These are phyloP conservation scores for Malacoraja senta DNA, from an alignment of 2,797 vertebrate species.

Conservation along the genomic window DNA sequence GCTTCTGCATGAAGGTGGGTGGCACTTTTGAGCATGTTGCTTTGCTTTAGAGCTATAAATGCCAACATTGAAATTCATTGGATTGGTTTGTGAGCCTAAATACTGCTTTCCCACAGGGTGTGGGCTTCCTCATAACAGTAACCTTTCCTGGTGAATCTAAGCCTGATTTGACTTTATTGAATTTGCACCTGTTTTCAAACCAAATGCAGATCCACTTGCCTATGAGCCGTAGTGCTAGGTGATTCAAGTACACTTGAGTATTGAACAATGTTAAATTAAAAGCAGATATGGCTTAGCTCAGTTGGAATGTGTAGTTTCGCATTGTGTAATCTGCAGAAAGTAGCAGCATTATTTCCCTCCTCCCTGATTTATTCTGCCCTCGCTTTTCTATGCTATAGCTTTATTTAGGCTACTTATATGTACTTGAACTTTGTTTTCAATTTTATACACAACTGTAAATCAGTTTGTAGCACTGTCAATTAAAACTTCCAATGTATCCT, in stretches of 20 bases:
- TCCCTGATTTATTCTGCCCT: neutral
- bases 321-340: neutral
- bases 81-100: neutral
- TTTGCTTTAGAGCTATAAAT: constrained; percentile 16
- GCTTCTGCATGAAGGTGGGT: neutral
- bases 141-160: neutral
- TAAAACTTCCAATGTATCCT: constrained; percentile 32
- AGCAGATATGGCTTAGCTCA: neutral
- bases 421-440: constrained; percentile 21
- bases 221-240: neutral
- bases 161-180: neutral
- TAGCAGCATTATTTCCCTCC: neutral
- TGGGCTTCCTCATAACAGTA: neutral
- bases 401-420: constrained; percentile 26
- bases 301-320: constrained; percentile 19
- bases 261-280: neutral
- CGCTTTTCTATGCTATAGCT: constrained; percentile 6
- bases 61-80: neutral
- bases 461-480: constrained; percentile 32
- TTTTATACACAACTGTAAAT: constrained; percentile 33
- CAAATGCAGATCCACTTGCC: constrained; percentile 24
- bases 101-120: neutral
- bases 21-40: neutral
- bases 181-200: constrained; percentile 34
- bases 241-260: constrained; percentile 4